Evolutionary conservation across 2,113 vertebrate species (phyloP).

Genomic region (Oophaga pumilio): DNA sequence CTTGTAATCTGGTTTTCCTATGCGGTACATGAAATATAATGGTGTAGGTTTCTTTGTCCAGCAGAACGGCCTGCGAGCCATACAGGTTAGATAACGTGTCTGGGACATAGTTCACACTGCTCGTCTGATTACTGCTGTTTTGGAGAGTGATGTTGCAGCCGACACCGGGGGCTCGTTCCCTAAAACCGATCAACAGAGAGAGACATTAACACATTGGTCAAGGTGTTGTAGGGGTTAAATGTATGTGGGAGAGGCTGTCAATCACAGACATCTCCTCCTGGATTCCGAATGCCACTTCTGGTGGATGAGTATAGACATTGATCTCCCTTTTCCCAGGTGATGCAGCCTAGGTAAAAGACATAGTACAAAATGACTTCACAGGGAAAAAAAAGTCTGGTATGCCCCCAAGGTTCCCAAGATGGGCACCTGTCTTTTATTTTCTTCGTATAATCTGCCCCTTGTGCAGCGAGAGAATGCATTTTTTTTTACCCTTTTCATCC

Average conservation of each 20-base stretch:
- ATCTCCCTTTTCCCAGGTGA: no score
- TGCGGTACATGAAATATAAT: conserved; percentile 64
- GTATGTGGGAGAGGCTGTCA: neutral
- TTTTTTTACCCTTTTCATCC: no score
- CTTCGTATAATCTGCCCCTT: no score
- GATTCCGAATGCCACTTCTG: neutral
- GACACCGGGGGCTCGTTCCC: conserved; percentile 60
- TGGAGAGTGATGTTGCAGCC: conserved; percentile 70
- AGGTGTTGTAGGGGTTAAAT: neutral
- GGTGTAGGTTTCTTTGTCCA: conserved; percentile 70
- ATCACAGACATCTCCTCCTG: neutral
- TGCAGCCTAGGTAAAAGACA: neutral
- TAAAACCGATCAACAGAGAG: conserved; percentile 48
- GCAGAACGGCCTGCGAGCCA: conserved; percentile 74
- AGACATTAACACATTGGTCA: neutral
- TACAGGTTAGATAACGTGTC: conserved; percentile 71
- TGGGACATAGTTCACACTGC: conserved; percentile 67
- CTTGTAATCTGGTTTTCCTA: conserved; percentile 65
- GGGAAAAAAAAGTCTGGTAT: no score
- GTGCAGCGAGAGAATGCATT: no score
- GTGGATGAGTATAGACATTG: neutral
- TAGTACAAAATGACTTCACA: neutral
- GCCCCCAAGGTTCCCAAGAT: no score
- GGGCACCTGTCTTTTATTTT: no score
- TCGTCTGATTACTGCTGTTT: conserved; percentile 70